Percentiles rank a stretch among this genome's conserved stretches.
These are phyloP conservation scores for Monopterus albus DNA, from an alignment of 2,113 vertebrate genomes.

Conservation along the genomic window DNA sequence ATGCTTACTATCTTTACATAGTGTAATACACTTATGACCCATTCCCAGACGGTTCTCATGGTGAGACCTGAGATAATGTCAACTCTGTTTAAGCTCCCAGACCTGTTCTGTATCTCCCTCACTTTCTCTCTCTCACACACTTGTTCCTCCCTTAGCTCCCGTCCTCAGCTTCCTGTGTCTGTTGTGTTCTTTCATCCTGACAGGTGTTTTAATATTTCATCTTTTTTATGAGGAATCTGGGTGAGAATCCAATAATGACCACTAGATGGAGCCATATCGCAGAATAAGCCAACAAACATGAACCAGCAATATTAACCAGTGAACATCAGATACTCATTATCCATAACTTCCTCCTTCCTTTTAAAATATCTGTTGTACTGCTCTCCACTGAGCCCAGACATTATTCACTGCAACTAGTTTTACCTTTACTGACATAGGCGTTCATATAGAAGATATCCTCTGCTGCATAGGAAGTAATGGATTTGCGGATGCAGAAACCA, in stretches of 20 bases:
- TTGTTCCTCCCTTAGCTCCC: background rate
- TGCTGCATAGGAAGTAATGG: background rate
- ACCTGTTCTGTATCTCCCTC: background rate
- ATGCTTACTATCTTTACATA: background rate
- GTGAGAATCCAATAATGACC: slow-evolving; percentile 8
- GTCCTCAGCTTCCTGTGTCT: background rate
- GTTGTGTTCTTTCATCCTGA: background rate
- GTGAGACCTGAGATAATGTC: slow-evolving; percentile 15
- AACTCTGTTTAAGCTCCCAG: slow-evolving; percentile 12
- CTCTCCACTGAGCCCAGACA: background rate
- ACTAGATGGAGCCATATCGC: slow-evolving; percentile 55
- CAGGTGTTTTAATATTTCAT: background rate
- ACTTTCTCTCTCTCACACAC: background rate
- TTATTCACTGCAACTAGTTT: background rate
- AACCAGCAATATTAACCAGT: background rate
- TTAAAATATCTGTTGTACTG: background rate
- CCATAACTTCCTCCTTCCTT: slow-evolving; percentile 1
- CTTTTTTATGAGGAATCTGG: background rate
- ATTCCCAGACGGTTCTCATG: slow-evolving; percentile 25
- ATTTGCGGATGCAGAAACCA: too few relatives aligned
- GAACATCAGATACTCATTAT: too few relatives aligned
- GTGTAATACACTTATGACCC: background rate
- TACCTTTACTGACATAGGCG: too few relatives aligned
- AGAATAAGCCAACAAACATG: background rate
- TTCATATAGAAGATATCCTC: too few relatives aligned